Percentiles rank a stretch among this genome's conserved stretches.
Conservation (phyloP, 2,797 vertebrate species). For the Bufotes viridis region DNA sequence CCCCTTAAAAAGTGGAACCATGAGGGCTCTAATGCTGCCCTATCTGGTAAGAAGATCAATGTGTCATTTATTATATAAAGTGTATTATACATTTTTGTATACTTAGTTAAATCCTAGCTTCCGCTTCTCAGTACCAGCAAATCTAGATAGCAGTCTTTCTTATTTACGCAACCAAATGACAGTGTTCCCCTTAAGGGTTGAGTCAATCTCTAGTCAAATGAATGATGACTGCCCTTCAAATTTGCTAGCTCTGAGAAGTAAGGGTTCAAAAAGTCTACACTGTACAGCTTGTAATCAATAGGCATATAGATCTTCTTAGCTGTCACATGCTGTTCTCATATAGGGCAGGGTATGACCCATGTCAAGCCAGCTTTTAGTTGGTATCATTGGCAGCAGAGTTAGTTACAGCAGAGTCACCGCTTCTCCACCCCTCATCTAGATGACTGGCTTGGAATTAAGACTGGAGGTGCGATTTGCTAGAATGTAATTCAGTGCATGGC, state of each 20-base stretch:
- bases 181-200: not conserved
- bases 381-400: not conserved
- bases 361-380: not conserved
- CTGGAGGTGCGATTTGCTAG: slow-evolving; percentile 15
- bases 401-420: not conserved
- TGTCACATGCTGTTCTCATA: not conserved
- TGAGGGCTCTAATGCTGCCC: not conserved
- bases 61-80: not conserved
- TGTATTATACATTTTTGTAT: not conserved
- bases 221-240: not conserved
- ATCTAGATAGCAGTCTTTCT: not conserved
- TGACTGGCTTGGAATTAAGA: not conserved
- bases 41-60: not conserved
- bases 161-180: not conserved
- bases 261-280: not conserved
- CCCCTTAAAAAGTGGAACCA: not conserved
- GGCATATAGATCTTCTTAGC: not conserved
- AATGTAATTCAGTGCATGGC: slow-evolving; percentile 45
- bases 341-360: not conserved
- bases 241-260: not conserved
- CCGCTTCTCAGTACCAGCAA: not conserved
- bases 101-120: not conserved
- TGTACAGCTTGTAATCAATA: not conserved
- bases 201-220: not conserved
- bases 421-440: slow-evolving; percentile 20